Evolutionary conservation across 2,888 invertebrate species (phyloP).

Genomic region (Pediacus dermestoides): DNA sequence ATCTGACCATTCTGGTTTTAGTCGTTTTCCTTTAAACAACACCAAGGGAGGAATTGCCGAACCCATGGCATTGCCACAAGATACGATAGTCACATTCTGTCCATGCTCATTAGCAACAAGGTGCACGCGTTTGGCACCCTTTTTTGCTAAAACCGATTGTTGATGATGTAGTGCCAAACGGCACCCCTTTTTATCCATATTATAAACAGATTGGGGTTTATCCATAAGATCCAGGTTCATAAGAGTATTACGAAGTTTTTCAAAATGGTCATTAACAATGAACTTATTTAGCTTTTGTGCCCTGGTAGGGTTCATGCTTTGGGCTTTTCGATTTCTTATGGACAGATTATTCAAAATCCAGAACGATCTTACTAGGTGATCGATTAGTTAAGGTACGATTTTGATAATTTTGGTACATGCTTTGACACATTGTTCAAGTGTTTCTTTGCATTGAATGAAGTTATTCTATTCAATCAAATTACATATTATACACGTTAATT

Average conservation of each 20-base stretch:
- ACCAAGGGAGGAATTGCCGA: slow-evolving; percentile 35
- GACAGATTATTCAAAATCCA: too few species aligned
- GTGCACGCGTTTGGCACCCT: slow-evolving; percentile 36
- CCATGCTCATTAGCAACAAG: slow-evolving; percentile 36
- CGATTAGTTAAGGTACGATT: too few species aligned
- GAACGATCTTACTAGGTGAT: too few species aligned
- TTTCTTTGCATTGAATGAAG: too few species aligned
- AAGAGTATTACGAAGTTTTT: slow-evolving; percentile 9
- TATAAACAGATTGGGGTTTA: slow-evolving; percentile 24
- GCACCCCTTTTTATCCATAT: slow-evolving; percentile 38
- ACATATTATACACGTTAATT: too few species aligned
- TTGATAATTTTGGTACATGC: too few species aligned
- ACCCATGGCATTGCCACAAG: slow-evolving; percentile 38
- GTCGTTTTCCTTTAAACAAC: slow-evolving; percentile 34
- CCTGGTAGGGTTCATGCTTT: slow-evolving; percentile 31
- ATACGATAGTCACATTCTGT: slow-evolving; percentile 38
- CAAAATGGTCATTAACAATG: slow-evolving; percentile 31
- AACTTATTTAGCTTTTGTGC: slow-evolving; percentile 28
- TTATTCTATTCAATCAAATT: too few species aligned
- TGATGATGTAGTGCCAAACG: slow-evolving; percentile 34
- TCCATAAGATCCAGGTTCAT: slow-evolving; percentile 10
- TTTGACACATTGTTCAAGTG: too few species aligned
- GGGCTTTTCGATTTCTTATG: too few species aligned
- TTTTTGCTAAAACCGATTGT: slow-evolving; percentile 31
- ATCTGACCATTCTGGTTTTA: slow-evolving; percentile 28